Percentiles rank a stretch among this genome's conserved stretches.
phyloP scores from a whole-genome alignment of 2,113 vertebrate species.

The Strix uralensis region DNA sequence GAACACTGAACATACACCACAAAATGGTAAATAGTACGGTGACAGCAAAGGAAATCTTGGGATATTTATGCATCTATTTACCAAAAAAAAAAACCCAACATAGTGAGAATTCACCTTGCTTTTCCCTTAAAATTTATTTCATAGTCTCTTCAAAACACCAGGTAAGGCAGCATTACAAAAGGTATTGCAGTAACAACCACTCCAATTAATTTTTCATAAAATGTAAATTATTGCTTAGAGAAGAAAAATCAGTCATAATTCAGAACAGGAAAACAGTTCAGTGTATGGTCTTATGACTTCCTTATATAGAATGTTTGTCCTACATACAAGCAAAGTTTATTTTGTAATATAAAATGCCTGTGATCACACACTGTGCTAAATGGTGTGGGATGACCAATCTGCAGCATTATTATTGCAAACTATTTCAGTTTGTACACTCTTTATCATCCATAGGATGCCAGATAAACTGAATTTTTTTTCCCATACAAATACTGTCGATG shows the following conservation, averaged over 20 bases:
- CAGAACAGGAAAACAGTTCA: background rate
- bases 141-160: too few relatives aligned
- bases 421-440: background rate
- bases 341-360: background rate
- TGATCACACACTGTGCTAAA: background rate
- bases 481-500: background rate
- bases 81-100: background rate
- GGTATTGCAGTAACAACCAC: too few relatives aligned
- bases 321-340: background rate
- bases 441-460: conserved; percentile 10
- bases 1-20: background rate
- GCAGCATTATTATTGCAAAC: background rate
- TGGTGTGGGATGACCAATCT: background rate
- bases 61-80: background rate
- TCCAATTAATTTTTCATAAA: too few relatives aligned
- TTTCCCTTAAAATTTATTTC: too few relatives aligned
- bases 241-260: background rate
- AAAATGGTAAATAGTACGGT: background rate
- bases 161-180: too few relatives aligned
- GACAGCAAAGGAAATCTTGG: background rate
- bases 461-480: background rate
- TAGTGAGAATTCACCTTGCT: too few relatives aligned
- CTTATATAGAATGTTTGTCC: background rate
- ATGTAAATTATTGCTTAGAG: too few relatives aligned
- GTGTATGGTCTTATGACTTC: background rate